These are phyloP conservation scores for Dromococcyx pavoninus DNA, from an alignment of 2,797 vertebrate genomes.

Conservation along the genomic window DNA sequence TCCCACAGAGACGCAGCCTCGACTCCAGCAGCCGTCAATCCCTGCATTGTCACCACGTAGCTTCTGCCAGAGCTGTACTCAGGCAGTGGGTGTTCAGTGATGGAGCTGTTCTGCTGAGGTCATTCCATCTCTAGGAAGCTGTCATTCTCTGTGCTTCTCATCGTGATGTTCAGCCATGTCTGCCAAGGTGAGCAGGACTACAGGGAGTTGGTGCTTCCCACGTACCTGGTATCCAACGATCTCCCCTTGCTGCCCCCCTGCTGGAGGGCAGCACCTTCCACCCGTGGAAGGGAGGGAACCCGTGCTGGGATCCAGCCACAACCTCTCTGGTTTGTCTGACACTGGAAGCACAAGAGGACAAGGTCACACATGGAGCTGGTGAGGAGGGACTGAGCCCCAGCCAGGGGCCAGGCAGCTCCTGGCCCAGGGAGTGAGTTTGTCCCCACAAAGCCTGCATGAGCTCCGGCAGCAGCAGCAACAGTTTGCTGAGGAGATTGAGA, in stretches of 20 bases:
- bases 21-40: neutral
- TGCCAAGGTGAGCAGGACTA: no score
- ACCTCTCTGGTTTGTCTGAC: neutral
- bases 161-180: neutral
- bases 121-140: neutral
- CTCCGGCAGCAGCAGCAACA: neutral
- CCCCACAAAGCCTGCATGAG: no score
- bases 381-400: neutral
- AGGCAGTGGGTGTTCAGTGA: neutral
- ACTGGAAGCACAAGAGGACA: neutral
- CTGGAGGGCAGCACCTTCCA: constrained; percentile 5
- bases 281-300: neutral
- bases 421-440: no score
- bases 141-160: neutral
- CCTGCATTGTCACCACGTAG: neutral
- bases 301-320: neutral
- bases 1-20: neutral
- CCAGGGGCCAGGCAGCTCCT: no score
- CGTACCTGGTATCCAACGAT: constrained; percentile 24
- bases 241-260: neutral
- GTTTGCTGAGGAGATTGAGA: neutral
- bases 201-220: accelerated
- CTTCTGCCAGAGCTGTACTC: neutral
- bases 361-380: no score
- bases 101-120: neutral